Evolutionary conservation across 2,113 vertebrate species (phyloP), one percentile per base, ranked within the genome.

Genomic region (Amia ocellicauda): DNA sequence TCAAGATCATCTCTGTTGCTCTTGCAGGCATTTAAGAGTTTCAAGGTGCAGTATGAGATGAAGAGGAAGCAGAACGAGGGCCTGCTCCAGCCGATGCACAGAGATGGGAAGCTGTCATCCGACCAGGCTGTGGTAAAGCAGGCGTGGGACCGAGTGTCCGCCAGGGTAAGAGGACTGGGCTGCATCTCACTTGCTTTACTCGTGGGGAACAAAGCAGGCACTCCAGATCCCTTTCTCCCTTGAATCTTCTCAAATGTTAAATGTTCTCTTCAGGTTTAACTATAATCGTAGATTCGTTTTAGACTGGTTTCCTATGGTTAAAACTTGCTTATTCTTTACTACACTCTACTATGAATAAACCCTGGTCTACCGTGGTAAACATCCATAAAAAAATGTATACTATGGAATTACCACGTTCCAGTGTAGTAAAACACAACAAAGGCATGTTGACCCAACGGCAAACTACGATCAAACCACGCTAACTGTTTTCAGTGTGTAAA

Each of bases 61-160:
- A 96, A 94, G 83, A 93, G 85, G 73, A 98, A 97, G 71, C 94
- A 94, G 73, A 78, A 92, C 4, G 96, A 97, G 64, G 75, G 85
- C 10, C 78, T 89, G 71, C 80, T 95, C 4, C 92, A 94, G 69
- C 94, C 97, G 0, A 20, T 92, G 51, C 80, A 93, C 40, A 91
- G 88, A 75, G 93, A 98, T 2, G 93, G 94, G 1, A 98, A 98
- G 77, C 80, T 98, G 55, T 94, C 95, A 0, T 93, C 96, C 77
- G 95, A 99, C 69, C 97, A 99, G 81, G 93, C 95, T 0, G 76
- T 98, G 70, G 87, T 98, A 65, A 98, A 97, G 69, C 96, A 99
- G 74, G 86, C 92, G 2, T 98, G 95, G 95, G 97, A 99, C 5
- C 90, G 92, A 63, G 83, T 95, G 65, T 88, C 93, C 64, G 86